Evolutionary conservation across 2,113 vertebrate species (phyloP).

Genomic region (Brachypteracias leptosomus): DNA sequence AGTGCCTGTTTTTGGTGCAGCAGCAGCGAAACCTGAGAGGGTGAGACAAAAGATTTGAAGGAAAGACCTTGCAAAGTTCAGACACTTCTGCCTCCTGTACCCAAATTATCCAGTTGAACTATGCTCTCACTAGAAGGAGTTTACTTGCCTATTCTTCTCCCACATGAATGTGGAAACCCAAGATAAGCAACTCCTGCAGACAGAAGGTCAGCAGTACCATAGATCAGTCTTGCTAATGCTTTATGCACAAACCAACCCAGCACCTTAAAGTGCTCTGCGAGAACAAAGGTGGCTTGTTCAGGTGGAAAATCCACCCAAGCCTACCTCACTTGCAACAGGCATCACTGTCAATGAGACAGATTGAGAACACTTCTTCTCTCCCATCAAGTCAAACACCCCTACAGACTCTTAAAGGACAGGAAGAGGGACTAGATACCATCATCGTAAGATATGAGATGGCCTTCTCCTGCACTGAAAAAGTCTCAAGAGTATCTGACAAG

Average conservation of each 20-base stretch:
- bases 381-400: neutral
- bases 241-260: neutral
- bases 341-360: neutral
- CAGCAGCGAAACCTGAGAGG: constrained; percentile 77
- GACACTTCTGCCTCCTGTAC: neutral
- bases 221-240: neutral
- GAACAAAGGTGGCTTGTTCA: fast-evolving
- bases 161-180: neutral
- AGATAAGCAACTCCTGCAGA: neutral
- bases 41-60: neutral
- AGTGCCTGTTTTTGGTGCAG: constrained; percentile 90
- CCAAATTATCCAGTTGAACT: neutral
- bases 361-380: neutral
- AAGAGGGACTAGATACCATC: neutral
- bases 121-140: neutral
- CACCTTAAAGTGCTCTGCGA: neutral
- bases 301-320: neutral
- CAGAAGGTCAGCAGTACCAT: neutral
- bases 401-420: neutral
- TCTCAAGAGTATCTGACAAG: neutral
- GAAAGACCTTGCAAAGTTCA: neutral
- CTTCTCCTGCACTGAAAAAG: neutral
- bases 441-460: neutral
- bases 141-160: neutral
- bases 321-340: neutral